These are phyloP conservation scores for Ecliptopera silaceata DNA, from an alignment of 2,888 invertebrate genomes.

Conservation along the genomic window DNA sequence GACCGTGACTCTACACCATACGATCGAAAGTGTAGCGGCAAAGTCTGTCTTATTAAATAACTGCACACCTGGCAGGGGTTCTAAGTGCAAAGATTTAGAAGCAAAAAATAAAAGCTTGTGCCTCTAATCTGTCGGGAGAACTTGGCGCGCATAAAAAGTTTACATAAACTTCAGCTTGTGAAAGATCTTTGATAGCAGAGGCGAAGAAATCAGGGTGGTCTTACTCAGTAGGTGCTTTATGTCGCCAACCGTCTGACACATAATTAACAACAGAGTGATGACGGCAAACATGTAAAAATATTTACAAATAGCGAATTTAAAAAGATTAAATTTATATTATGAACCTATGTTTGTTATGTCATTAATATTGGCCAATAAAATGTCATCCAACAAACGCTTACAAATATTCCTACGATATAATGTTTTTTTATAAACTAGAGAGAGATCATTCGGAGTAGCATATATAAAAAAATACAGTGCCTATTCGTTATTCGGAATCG, in stretches of 20 bases:
- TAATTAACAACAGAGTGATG: not conserved
- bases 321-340: too few species aligned
- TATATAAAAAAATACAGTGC: not conserved
- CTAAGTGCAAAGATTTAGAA: conserved; percentile 27
- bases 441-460: too few species aligned
- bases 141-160: conserved; percentile 13
- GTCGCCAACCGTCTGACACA: not conserved
- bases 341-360: too few species aligned
- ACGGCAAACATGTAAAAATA: too few species aligned
- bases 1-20: not conserved
- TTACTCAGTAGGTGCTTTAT: not conserved
- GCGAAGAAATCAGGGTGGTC: conserved; percentile 13
- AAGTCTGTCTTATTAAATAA: conserved; percentile 19
- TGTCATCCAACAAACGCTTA: too few species aligned
- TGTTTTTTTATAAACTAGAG: too few species aligned
- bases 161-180: conserved; percentile 16
- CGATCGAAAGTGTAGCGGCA: conserved; percentile 12
- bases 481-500: conserved; percentile 3
- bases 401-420: too few species aligned
- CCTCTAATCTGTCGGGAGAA: conserved; percentile 22
- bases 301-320: too few species aligned
- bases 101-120: conserved; percentile 26
- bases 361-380: too few species aligned
- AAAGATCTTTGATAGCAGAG: conserved; percentile 28
- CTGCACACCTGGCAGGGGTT: conserved; percentile 30